These are phyloP conservation scores for Malaclemys terrapin DNA, from an alignment of 2,113 vertebrate species.

Conservation along the genomic window DNA sequence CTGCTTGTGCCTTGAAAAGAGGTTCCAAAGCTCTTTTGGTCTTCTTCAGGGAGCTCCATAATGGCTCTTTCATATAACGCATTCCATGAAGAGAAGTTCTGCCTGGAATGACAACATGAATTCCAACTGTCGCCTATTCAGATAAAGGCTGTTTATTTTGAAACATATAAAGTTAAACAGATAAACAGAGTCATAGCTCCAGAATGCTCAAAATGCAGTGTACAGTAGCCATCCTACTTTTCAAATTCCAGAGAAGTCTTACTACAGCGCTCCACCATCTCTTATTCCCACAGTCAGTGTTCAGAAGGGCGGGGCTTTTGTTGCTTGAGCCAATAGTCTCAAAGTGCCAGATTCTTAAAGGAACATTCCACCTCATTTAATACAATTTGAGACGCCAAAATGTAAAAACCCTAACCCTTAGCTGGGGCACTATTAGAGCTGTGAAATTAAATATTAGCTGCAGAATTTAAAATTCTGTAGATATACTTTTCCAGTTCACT, in stretches of 20 bases:
- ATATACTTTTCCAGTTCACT: neutral
- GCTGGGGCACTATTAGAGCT: neutral
- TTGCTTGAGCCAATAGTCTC: neutral
- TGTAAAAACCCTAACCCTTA: neutral
- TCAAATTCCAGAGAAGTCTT: neutral
- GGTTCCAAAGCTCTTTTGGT: rapidly evolving
- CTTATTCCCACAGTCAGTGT: neutral
- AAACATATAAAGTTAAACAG: neutral
- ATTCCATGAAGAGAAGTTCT: neutral
- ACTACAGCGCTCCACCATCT: neutral
- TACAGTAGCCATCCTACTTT: neutral
- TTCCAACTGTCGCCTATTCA: neutral
- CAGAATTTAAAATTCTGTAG: neutral
- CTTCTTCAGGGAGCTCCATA: neutral
- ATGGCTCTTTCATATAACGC: neutral
- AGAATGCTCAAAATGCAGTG: rapidly evolving
- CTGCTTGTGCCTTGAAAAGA: neutral
- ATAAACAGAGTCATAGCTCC: neutral
- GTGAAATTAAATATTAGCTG: neutral
- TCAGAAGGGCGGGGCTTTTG: neutral
- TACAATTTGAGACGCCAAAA: neutral
- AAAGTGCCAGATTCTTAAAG: neutral
- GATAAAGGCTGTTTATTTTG: neutral
- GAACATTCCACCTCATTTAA: neutral
- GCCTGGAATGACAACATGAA: rapidly evolving